Conservation (phyloP, 2,888 invertebrate genomes). For the Glyphotaelius pellucidus region DNA sequence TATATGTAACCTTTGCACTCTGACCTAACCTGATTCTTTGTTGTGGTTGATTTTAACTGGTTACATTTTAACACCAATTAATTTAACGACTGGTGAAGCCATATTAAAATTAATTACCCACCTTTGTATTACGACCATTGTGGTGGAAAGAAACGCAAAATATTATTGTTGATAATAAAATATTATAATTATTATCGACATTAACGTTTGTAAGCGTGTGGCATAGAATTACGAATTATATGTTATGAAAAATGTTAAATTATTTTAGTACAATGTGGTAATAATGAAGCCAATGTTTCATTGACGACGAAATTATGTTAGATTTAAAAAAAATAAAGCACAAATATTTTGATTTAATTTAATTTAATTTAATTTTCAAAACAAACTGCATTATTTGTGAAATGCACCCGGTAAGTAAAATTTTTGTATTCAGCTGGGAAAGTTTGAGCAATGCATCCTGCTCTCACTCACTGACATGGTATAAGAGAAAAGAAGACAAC, state of each 20-base stretch:
- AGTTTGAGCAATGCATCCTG: background rate
- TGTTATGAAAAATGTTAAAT: background rate
- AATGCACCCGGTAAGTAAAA: background rate
- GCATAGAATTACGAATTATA: background rate
- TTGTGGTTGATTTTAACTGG: background rate
- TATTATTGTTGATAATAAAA: background rate
- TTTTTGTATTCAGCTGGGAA: background rate
- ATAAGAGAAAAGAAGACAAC: background rate
- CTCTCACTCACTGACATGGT: background rate
- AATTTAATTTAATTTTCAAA: background rate
- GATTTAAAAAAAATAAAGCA: background rate
- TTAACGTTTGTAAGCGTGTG: background rate
- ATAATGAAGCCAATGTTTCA: background rate
- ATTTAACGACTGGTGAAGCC: background rate
- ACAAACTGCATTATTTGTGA: background rate
- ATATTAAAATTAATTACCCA: background rate
- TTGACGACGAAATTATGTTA: background rate
- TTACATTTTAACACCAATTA: background rate
- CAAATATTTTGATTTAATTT: background rate
- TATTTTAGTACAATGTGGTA: background rate
- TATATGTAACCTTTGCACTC: background rate
- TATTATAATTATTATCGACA: too few relatives aligned
- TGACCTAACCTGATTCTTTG: too few relatives aligned
- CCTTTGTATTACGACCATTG: background rate
- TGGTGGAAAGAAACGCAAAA: background rate